phyloP scores from a whole-genome alignment of 2,888 invertebrate species.

The Noctua pronuba region DNA sequence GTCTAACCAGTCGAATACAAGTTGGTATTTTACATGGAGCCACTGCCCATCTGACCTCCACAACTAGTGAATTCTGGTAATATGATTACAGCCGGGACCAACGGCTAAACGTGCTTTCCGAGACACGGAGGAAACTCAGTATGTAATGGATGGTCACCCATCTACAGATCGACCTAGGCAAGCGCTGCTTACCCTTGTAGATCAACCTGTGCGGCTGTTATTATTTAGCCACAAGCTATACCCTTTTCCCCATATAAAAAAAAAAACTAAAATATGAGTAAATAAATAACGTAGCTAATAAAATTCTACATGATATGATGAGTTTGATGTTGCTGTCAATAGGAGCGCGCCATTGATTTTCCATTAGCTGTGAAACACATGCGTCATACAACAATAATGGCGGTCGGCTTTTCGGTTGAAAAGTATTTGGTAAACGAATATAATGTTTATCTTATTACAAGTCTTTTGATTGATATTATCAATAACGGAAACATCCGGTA shows the following conservation, averaged over 20 bases:
- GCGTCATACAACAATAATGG: conserved; percentile 42
- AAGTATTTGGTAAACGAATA: conserved; percentile 5
- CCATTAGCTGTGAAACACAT: conserved; percentile 51
- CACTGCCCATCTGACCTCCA: too few species aligned
- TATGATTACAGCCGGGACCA: too few species aligned
- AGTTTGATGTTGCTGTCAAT: conserved; percentile 41
- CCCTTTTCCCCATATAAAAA: not conserved
- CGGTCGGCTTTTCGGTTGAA: conserved; percentile 10
- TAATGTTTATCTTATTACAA: not conserved
- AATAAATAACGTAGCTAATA: conserved; percentile 27
- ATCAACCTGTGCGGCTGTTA: too few species aligned
- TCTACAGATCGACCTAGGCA: too few species aligned
- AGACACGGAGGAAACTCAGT: too few species aligned
- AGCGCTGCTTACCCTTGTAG: too few species aligned
- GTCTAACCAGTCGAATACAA: too few species aligned
- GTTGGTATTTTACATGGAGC: too few species aligned
- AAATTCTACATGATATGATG: conserved; percentile 14
- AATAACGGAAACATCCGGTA: not conserved
- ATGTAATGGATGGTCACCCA: too few species aligned
- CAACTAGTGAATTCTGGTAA: too few species aligned
- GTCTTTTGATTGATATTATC: not conserved
- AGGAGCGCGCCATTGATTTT: conserved; percentile 61
- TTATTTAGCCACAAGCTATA: too few species aligned
- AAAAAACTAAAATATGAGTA: not conserved
- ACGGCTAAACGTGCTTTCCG: too few species aligned